Evolutionary conservation across 2,113 vertebrate genomes (phyloP).

Genomic region (Archocentrus centrarchus): DNA sequence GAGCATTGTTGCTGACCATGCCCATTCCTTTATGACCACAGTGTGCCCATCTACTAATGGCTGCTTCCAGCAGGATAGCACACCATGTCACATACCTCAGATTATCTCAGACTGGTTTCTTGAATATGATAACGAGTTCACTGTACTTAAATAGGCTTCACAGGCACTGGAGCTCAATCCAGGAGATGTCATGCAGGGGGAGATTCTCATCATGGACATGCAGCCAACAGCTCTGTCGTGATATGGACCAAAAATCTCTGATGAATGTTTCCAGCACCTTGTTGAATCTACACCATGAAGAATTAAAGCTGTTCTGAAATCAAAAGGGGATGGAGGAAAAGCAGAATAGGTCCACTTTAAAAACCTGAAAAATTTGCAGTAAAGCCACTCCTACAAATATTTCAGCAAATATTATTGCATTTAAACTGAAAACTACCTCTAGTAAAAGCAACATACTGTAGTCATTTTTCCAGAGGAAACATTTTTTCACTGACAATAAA

Average conservation of each 20-base stretch:
- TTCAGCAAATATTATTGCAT: conserved; percentile 2
- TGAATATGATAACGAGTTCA: neutral
- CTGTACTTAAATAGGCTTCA: neutral
- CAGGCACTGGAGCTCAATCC: too few species aligned
- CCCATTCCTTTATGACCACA: neutral
- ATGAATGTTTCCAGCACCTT: neutral
- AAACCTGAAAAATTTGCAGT: neutral
- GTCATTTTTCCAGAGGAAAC: neutral
- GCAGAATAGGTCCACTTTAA: neutral
- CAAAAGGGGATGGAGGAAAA: neutral
- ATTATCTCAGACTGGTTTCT: too few species aligned
- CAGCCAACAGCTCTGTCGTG: too few species aligned
- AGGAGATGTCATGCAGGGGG: neutral
- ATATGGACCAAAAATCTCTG: too few species aligned
- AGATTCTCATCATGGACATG: neutral
- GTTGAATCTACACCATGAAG: neutral
- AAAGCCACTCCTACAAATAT: neutral
- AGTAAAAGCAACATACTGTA: neutral
- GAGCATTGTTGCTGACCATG: neutral
- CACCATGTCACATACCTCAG: too few species aligned
- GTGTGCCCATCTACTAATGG: neutral
- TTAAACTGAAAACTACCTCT: neutral
- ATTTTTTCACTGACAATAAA: conserved; percentile 3
- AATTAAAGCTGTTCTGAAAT: neutral
- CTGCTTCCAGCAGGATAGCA: too few species aligned